Conservation (phyloP, 2,888 invertebrate species). For the Seira sanloemensis region DNA sequence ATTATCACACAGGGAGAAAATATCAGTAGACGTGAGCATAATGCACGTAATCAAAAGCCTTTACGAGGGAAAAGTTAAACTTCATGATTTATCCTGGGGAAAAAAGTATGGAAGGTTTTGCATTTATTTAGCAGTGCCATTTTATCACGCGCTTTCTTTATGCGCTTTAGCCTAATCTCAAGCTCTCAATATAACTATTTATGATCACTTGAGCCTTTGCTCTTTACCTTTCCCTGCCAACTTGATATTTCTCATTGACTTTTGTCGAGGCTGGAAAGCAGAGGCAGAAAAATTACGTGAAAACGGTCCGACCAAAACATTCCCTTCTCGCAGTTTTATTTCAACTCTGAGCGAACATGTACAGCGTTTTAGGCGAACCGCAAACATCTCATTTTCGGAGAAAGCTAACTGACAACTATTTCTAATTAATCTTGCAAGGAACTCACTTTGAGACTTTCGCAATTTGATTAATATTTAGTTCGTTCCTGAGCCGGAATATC, state of each 20-base stretch:
- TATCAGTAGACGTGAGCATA: not conserved
- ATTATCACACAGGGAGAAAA: slow-evolving; percentile 3
- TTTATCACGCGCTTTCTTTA: slow-evolving; percentile 5
- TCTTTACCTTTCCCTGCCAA: slow-evolving; percentile 7
- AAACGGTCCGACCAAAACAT: slow-evolving; percentile 5
- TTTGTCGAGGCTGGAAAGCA: slow-evolving; percentile 5
- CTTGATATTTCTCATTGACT: not conserved
- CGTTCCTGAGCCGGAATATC: too few relatives aligned
- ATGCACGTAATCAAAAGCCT: slow-evolving; percentile 5
- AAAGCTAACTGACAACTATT: too few relatives aligned
- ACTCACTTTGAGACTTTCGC: too few relatives aligned
- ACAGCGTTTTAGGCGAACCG: not conserved
- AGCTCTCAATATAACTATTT: slow-evolving; percentile 8
- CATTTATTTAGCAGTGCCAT: not conserved
- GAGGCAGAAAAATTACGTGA: too few relatives aligned
- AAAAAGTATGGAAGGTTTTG: not conserved
- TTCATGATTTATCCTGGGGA: not conserved
- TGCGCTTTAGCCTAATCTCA: slow-evolving; percentile 9
- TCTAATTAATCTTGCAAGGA: too few relatives aligned
- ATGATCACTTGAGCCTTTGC: slow-evolving; percentile 20
- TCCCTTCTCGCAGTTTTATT: slow-evolving; percentile 12
- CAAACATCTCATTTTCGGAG: too few relatives aligned
- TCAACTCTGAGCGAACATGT: not conserved
- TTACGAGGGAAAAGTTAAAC: not conserved
- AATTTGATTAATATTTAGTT: too few relatives aligned